Evolutionary conservation across 2,888 invertebrate genomes (phyloP).

Genomic region (Leptura quadrifasciata): DNA sequence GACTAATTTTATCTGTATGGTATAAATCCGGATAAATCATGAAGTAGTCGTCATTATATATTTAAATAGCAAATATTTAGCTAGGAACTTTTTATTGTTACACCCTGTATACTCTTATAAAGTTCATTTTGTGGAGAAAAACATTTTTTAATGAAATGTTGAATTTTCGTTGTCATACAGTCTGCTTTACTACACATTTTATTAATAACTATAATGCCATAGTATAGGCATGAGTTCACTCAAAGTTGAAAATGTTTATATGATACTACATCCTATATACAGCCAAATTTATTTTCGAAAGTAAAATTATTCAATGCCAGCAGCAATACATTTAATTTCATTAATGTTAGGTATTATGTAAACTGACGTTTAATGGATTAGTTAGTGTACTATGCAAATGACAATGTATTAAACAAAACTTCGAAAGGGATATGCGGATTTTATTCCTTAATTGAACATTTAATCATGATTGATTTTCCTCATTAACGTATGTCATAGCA

Average conservation of each 20-base stretch:
- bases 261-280: background rate
- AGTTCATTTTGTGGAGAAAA: too few relatives aligned
- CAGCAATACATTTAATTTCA: background rate
- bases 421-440: background rate
- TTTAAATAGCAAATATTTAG: too few relatives aligned
- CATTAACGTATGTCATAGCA: slow-evolving; percentile 6
- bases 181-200: background rate
- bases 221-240: background rate
- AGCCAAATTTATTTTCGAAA: background rate
- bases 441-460: slow-evolving; percentile 1
- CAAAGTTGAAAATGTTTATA: background rate
- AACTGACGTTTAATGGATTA: background rate
- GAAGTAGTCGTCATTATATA: too few relatives aligned
- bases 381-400: slow-evolving; percentile 2
- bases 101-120: too few relatives aligned
- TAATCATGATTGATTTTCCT: slow-evolving; percentile 1
- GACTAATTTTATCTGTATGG: too few relatives aligned
- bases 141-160: too few relatives aligned
- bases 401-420: background rate
- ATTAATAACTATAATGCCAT: background rate
- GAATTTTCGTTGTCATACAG: too few relatives aligned
- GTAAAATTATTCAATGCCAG: background rate
- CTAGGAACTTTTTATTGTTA: too few relatives aligned
- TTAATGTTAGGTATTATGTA: slow-evolving; percentile 1
- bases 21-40: too few relatives aligned